Percentiles rank a stretch among this genome's conserved stretches.
These are phyloP conservation scores for Exephanes ischioxanthus DNA, from an alignment of 2,888 invertebrate species.

Conservation along the genomic window DNA sequence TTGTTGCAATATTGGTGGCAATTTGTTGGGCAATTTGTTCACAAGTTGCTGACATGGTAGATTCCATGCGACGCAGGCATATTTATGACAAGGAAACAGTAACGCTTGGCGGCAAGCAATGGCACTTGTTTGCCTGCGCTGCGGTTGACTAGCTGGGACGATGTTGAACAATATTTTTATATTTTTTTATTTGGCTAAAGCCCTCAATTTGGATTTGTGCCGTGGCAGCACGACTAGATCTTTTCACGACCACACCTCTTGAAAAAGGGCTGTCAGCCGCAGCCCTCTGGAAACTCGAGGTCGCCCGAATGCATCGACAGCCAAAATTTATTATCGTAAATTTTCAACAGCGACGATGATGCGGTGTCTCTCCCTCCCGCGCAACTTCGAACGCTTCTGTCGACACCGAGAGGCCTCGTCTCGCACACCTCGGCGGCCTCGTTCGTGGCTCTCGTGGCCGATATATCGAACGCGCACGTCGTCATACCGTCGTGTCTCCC, in stretches of 20 bases:
- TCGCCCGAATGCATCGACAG: conserved; percentile 9
- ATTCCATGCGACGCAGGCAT: no score
- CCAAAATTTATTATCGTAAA: conserved; percentile 11
- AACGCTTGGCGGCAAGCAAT: no score
- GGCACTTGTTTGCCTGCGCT: no score
- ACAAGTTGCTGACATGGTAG: no score
- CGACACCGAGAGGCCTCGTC: conserved; percentile 19
- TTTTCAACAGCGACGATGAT: conserved; percentile 1
- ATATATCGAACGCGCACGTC: conserved; percentile 72
- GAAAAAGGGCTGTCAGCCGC: not conserved
- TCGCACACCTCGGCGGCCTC: conserved; percentile 7
- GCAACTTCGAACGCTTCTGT: not conserved
- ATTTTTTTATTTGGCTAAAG: not conserved
- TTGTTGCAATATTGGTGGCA: no score
- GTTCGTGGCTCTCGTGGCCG: conserved; percentile 26
- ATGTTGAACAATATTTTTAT: not conserved
- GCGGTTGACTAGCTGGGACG: no score
- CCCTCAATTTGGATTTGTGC: not conserved
- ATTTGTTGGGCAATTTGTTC: no score
- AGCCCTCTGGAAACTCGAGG: conserved; percentile 5
- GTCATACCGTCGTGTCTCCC: conserved; percentile 30
- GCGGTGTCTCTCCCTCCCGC: not conserved
- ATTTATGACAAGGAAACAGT: no score
- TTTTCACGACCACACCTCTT: not conserved
- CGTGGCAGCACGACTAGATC: not conserved